Evolutionary conservation across 2,888 invertebrate genomes (phyloP).

Genomic region (Phymatocera aterrima): DNA sequence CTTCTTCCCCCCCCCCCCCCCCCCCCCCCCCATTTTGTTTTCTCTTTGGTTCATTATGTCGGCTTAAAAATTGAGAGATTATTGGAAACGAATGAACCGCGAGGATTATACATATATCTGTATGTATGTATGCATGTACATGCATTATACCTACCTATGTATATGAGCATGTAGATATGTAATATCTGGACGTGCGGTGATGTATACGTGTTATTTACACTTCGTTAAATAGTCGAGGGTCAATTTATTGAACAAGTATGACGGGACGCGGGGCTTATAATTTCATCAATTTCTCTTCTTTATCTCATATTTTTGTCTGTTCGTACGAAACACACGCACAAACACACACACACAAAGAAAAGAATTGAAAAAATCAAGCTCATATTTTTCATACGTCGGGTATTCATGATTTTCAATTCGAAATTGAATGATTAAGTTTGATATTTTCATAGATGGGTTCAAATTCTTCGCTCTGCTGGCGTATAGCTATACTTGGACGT

Average conservation of each 20-base stretch:
- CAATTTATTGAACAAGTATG: background rate
- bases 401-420: no score
- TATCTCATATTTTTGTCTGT: background rate
- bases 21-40: no score
- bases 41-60: background rate
- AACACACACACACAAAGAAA: no score
- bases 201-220: background rate
- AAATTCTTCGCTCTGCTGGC: no score
- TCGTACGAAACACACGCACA: no score
- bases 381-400: background rate
- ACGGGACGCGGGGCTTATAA: background rate
- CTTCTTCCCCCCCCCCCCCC: no score
- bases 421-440: no score
- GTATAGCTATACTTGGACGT: no score
- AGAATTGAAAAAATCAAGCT: no score
- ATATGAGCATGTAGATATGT: background rate
- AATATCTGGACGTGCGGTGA: background rate
- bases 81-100: background rate
- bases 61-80: background rate
- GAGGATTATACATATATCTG: background rate
- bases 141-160: background rate
- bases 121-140: background rate
- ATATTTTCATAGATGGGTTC: no score
- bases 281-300: background rate
- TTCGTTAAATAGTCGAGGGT: constrained; percentile 12